These are phyloP conservation scores for Stegodyphus mimosarum DNA, from an alignment of 1,140 invertebrate species.

Conservation along the genomic window DNA sequence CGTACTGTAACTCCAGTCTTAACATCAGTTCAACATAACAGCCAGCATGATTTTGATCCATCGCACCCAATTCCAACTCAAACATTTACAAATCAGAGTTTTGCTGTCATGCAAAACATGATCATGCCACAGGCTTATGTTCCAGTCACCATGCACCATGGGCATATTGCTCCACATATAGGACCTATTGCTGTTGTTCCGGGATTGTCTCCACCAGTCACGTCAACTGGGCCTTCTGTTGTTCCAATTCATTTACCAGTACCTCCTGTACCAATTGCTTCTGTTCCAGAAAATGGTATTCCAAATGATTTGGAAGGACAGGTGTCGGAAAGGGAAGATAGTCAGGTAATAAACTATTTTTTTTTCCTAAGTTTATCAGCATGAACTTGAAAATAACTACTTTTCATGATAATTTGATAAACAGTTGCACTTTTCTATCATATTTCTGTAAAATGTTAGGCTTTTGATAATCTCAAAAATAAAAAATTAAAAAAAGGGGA, in stretches of 20 bases:
- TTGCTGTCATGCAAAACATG: constrained; percentile 55
- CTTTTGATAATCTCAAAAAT: too few species aligned
- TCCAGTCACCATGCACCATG: constrained; percentile 54
- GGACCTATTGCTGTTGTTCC: constrained; percentile 44
- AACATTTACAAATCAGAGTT: constrained; percentile 64
- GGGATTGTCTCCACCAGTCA: constrained; percentile 1
- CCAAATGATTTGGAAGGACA: background rate
- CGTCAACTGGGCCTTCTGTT: background rate
- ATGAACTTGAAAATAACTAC: too few species aligned
- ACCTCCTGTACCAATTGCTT: background rate
- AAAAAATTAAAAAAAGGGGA: too few species aligned
- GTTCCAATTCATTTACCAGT: constrained; percentile 6
- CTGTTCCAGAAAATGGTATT: background rate
- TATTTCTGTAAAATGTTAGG: too few species aligned
- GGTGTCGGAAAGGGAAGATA: background rate
- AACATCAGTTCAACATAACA: background rate
- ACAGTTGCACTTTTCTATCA: too few species aligned
- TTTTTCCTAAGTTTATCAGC: too few species aligned
- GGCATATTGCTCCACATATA: constrained; percentile 14
- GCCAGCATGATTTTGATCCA: constrained; percentile 47
- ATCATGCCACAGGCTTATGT: constrained; percentile 48
- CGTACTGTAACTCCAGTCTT: background rate
- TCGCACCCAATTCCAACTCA: constrained; percentile 63
- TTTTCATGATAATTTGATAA: too few species aligned
- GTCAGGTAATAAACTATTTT: background rate